These are phyloP conservation scores for Sceloporus undulatus DNA, from an alignment of 2,113 vertebrate species.

Conservation along the genomic window DNA sequence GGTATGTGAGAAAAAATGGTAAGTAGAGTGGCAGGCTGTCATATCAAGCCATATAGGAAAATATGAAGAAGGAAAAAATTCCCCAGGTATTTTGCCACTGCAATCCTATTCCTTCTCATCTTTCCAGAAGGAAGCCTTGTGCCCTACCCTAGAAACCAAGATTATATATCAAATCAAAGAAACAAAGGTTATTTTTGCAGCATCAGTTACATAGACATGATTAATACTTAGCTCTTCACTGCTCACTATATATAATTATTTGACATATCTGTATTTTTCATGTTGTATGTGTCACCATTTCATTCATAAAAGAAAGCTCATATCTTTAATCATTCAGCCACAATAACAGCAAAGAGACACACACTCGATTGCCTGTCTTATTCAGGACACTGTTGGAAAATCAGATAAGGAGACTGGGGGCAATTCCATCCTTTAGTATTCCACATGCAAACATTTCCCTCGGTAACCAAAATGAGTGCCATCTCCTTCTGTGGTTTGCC, in stretches of 20 bases:
- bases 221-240: slow-evolving; percentile 52
- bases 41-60: neutral
- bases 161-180: slow-evolving; percentile 33
- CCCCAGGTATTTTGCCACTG: neutral
- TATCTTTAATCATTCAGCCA: slow-evolving; percentile 77
- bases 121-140: neutral
- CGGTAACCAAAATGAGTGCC: no score
- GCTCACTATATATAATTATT: slow-evolving; percentile 40
- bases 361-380: slow-evolving; percentile 77
- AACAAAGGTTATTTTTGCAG: slow-evolving; percentile 51
- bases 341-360: slow-evolving; percentile 80
- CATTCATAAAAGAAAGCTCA: slow-evolving; percentile 78
- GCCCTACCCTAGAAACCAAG: slow-evolving; percentile 14
- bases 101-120: neutral
- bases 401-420: slow-evolving; percentile 83
- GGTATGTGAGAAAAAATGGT: neutral
- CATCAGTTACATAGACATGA: slow-evolving; percentile 32
- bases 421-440: slow-evolving; percentile 82
- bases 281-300: slow-evolving; percentile 59
- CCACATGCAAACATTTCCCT: slow-evolving; percentile 80
- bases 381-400: slow-evolving; percentile 78
- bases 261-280: slow-evolving; percentile 58
- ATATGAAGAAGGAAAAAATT: neutral
- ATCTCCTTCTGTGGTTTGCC: neutral
- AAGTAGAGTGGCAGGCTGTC: neutral